Conservation (phyloP, 2,888 invertebrate species). For the Archips xylosteana region DNA sequence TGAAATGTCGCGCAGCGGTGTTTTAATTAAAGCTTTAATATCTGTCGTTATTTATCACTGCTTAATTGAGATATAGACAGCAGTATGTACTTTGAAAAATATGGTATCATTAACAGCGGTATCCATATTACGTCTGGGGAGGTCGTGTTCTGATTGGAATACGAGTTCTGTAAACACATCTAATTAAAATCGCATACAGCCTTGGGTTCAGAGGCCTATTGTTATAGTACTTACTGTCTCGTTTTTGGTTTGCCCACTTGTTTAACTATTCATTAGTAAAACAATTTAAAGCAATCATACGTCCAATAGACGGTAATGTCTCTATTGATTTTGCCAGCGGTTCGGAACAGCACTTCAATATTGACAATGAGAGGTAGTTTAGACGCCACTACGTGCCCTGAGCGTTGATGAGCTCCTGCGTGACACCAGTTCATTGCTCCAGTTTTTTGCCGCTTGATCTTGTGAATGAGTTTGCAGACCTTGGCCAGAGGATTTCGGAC, state of each 20-base stretch:
- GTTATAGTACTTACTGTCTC: neutral
- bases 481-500: constrained; percentile 41
- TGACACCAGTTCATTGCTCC: constrained; percentile 83
- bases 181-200: constrained; percentile 19
- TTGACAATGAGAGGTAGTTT: constrained; percentile 85
- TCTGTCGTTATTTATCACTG: constrained; percentile 39
- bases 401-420: constrained; percentile 78
- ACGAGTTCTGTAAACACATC: constrained; percentile 20
- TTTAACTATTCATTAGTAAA: constrained; percentile 63
- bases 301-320: constrained; percentile 75
- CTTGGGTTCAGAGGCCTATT: constrained; percentile 14
- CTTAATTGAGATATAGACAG: constrained; percentile 40
- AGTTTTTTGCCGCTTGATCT: constrained; percentile 75
- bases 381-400: constrained; percentile 79
- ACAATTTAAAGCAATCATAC: constrained; percentile 69
- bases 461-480: constrained; percentile 47
- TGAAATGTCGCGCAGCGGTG: constrained; percentile 33
- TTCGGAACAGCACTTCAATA: constrained; percentile 77
- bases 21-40: constrained; percentile 42
- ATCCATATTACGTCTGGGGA: constrained; percentile 17
- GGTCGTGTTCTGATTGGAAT: constrained; percentile 16
- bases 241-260: constrained; percentile 18
- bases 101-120: constrained; percentile 35
- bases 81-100: constrained; percentile 38
- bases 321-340: constrained; percentile 80